Percentiles rank a stretch among this genome's conserved stretches.
Evolutionary conservation across 2,113 vertebrate species (phyloP).

Genomic region (Taxidea taxus): DNA sequence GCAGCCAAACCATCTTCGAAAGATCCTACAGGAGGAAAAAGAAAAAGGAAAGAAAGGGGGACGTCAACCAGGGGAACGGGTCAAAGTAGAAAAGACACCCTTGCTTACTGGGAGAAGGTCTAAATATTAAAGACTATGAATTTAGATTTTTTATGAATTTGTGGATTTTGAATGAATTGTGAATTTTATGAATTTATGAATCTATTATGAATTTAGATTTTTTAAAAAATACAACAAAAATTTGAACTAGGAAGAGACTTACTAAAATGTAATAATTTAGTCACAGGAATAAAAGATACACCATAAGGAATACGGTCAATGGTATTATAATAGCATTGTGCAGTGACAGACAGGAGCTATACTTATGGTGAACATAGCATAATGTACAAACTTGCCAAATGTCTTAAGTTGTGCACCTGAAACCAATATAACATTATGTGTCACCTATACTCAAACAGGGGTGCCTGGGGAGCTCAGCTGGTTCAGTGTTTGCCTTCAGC

Average conservation of each 20-base stretch:
- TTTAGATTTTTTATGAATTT: background rate
- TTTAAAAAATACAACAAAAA: background rate
- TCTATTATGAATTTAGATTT: background rate
- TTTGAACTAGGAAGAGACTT: background rate
- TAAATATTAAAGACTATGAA: background rate
- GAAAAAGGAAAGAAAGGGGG: background rate
- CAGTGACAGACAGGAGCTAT: background rate
- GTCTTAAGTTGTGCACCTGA: background rate
- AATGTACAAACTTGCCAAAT: background rate
- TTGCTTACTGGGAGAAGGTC: background rate
- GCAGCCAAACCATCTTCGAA: slow-evolving; percentile 89
- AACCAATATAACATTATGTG: background rate
- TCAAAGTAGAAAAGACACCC: background rate
- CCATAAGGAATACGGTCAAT: background rate
- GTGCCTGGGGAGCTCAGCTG: background rate
- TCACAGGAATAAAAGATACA: background rate
- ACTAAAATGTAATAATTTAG: background rate
- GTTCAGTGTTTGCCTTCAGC: background rate
- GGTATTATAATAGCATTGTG: background rate
- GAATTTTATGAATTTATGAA: too few species aligned
- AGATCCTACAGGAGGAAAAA: slow-evolving; percentile 73
- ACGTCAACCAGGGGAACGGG: slow-evolving; percentile 18
- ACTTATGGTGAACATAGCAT: background rate
- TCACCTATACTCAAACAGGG: background rate
- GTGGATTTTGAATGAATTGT: too few species aligned